Conservation (phyloP, 2,888 invertebrate genomes). For the Orchestes rusci region DNA sequence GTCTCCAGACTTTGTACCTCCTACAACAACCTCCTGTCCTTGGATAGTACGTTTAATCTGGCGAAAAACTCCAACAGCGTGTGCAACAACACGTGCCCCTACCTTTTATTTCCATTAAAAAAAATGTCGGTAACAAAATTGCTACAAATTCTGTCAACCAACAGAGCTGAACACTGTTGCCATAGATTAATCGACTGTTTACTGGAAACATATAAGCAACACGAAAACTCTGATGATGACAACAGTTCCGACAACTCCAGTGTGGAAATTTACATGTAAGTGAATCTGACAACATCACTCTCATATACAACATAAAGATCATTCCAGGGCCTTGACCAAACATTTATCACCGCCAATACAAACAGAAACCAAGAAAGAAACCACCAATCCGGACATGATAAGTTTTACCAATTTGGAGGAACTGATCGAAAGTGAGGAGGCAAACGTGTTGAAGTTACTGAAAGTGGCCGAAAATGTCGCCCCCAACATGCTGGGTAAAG, state of each 20-base stretch:
- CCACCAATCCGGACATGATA: too few species aligned
- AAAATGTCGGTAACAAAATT: conserved; percentile 66
- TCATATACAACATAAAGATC: neutral
- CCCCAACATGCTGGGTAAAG: conserved; percentile 54
- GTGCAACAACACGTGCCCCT: conserved; percentile 71
- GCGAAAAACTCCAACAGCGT: conserved; percentile 53
- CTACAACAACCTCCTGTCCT: conserved; percentile 54
- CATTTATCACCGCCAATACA: conserved; percentile 56
- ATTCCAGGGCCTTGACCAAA: conserved; percentile 59
- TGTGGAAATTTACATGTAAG: conserved; percentile 63
- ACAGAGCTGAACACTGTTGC: conserved; percentile 62
- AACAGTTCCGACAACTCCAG: conserved; percentile 57
- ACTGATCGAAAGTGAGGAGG: too few species aligned
- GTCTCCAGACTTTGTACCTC: conserved; percentile 52
- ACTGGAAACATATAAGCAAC: conserved; percentile 57
- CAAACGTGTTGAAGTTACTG: conserved; percentile 41
- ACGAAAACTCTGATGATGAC: conserved; percentile 48
- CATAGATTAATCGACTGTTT: conserved; percentile 64
- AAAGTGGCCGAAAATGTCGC: conserved; percentile 53
- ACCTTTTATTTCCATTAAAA: conserved; percentile 60
- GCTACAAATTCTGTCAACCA: conserved; percentile 64
- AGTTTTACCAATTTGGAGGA: too few species aligned
- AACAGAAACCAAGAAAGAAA: too few species aligned
- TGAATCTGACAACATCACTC: neutral
- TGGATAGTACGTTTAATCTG: conserved; percentile 49